phyloP scores from a whole-genome alignment of 2,888 invertebrate genomes.

The Rotaria sp. region DNA sequence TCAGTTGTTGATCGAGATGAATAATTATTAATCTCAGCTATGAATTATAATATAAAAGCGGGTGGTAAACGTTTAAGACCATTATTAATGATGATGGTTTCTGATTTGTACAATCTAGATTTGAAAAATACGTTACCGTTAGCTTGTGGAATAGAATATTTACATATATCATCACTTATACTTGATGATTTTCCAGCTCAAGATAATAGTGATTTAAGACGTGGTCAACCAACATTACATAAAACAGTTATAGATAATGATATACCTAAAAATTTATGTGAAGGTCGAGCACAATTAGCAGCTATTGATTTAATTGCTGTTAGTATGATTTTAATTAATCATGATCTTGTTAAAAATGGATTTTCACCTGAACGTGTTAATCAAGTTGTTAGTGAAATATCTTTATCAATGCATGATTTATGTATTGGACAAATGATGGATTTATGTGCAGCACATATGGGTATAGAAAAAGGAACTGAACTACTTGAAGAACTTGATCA shows the following conservation, averaged over 20 bases:
- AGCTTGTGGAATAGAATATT: slow-evolving; percentile 19
- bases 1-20: not conserved
- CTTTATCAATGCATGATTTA: not conserved
- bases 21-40: slow-evolving; percentile 13
- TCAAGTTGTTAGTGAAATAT: slow-evolving; percentile 29
- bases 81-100: slow-evolving; percentile 14
- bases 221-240: slow-evolving; percentile 24
- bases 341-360: slow-evolving; percentile 27
- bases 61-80: slow-evolving; percentile 31
- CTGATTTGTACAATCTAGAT: not conserved
- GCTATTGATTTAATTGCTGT: slow-evolving; percentile 18
- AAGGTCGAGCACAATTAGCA: slow-evolving; percentile 19
- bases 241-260: slow-evolving; percentile 1
- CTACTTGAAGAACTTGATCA: slow-evolving; percentile 2
- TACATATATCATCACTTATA: slow-evolving; percentile 21
- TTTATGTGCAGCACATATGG: slow-evolving; percentile 3
- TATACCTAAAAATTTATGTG: not conserved
- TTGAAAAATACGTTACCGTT: not conserved
- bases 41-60: slow-evolving; percentile 23
- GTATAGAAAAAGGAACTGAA: not conserved
- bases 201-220: slow-evolving; percentile 30
- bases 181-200: slow-evolving; percentile 32
- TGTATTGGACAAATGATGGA: slow-evolving; percentile 30
- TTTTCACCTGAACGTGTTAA: slow-evolving; percentile 11
- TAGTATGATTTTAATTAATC: slow-evolving; percentile 29